Evolutionary conservation across 2,888 invertebrate species (phyloP), one percentile per base, ranked within the genome.

Genomic region (Buathra laborator): DNA sequence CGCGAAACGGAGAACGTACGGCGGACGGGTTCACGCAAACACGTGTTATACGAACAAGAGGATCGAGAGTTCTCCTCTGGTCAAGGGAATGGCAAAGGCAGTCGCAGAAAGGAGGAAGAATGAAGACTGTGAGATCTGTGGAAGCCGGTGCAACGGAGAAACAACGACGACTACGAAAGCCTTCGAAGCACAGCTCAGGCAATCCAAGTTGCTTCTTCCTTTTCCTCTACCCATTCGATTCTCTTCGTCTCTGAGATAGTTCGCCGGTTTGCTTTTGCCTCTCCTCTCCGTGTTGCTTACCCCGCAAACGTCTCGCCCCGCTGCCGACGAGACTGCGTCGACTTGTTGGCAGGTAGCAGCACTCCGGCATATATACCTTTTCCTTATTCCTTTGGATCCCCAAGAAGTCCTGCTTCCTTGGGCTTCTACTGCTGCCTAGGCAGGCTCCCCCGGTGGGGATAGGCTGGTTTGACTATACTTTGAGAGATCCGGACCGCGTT

Each of bases 1-100:
- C 9, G 79, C 75, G 68, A 82, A 86, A 80, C 71, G 70, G 80
- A 81, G 85, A 83, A 88, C 86, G 87, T 87, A 90, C 88, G 89
- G 87, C 87, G 85, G 90, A 91, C 89, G 90, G 89, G 89, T 92
- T 92, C 92, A 89, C 91, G 92, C 92, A 91, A 93, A 93, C 93
- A 93, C 92, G 93, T 93, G 93, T 93, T 92, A 76, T 81, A 91
- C 92, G 90, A 90, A 92, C 91, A 91, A 91, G 92, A 92, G 92
- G 90, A 78, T 51, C 64, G 70, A 59, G 70, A 70, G 62, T 51
- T n/a, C 14, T 19, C 72, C 24, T 29, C 46, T 51, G 51, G 48
- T 48, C 75, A 16, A 48, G 37, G 64, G 48, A 32, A 51, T 14
- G 48, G 16, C 67, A 19, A 56, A 59, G n/a, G 48, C 24, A 68